Evolutionary conservation across 30 jellyfish, hydroid and myxozoan genomes (phyloP).

Genomic region (Pseudorhiza aurosa): DNA sequence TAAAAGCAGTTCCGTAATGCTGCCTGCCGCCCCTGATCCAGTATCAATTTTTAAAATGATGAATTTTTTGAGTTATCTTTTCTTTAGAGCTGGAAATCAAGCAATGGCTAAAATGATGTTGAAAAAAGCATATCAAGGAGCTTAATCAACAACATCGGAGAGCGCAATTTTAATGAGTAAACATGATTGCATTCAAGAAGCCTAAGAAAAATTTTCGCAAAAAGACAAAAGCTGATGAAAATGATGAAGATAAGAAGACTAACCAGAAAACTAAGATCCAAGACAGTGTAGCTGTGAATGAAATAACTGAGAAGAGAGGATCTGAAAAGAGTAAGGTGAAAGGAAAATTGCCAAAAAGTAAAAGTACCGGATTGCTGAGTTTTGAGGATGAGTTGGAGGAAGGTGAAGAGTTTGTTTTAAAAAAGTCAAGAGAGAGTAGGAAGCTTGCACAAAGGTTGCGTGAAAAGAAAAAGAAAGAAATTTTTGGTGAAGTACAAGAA

Average conservation of each 20-base stretch:
- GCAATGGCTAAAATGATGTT: no score
- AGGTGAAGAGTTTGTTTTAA: conserved; percentile 85
- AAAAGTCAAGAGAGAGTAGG: conserved; percentile 86
- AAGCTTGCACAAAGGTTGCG: conserved; percentile 58
- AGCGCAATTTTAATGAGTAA: background rate
- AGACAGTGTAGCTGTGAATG: background rate
- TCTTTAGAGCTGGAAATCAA: no score
- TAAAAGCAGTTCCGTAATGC: no score
- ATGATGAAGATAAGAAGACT: conserved; percentile 65
- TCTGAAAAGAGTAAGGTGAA: conserved; percentile 35
- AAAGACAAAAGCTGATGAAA: conserved; percentile 59
- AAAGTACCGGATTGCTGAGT: conserved; percentile 74
- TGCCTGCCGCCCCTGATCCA: no score
- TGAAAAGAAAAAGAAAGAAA: conserved; percentile 68
- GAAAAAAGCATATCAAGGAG: no score
- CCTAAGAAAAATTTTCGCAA: conserved; percentile 85
- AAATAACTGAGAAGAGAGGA: background rate
- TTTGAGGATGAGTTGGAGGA: conserved; percentile 88
- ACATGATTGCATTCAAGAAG: conserved; percentile 80
- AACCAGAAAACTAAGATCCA: background rate
- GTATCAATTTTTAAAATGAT: no score
- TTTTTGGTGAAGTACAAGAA: background rate
- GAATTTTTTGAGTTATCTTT: no score
- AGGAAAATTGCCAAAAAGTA: conserved; percentile 22
- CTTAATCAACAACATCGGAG: no score